Conservation (phyloP, 2,113 vertebrate genomes). For the Turdus rufiventris region DNA sequence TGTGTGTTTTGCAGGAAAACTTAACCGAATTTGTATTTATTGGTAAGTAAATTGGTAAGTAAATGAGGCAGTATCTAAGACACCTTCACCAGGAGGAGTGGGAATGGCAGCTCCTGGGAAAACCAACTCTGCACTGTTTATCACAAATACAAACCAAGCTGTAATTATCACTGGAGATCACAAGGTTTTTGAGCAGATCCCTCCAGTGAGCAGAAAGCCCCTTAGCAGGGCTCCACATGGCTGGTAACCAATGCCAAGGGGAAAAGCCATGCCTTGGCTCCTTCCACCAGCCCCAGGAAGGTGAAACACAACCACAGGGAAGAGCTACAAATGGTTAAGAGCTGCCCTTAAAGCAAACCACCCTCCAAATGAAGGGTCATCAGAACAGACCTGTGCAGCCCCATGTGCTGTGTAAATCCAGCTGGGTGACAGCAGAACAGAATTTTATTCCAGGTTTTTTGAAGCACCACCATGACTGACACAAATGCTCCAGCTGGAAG, state of each 20-base stretch:
- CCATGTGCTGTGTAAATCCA: neutral
- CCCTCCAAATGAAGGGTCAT: neutral
- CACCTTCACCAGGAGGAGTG: neutral
- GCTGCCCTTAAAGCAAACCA: neutral
- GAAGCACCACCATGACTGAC: neutral
- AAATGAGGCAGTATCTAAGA: neutral
- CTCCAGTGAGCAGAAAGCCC: neutral
- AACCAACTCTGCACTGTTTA: neutral
- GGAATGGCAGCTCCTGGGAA: neutral
- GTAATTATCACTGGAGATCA: neutral
- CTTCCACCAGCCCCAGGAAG: neutral
- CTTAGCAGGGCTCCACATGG: neutral
- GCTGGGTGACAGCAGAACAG: neutral
- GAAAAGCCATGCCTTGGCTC: neutral
- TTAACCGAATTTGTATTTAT: neutral
- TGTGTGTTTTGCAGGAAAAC: neutral
- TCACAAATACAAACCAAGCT: neutral
- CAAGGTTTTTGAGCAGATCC: neutral
- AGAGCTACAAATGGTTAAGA: neutral
- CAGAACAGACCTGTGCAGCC: neutral
- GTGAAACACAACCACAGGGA: neutral
- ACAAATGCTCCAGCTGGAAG: conserved; percentile 26
- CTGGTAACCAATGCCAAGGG: neutral
- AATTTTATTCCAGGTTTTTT: neutral
- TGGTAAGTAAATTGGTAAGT: neutral